Percentiles rank a stretch among this genome's conserved stretches.
phyloP scores from a whole-genome alignment of 2,113 vertebrate species.

The Limanda limanda region DNA sequence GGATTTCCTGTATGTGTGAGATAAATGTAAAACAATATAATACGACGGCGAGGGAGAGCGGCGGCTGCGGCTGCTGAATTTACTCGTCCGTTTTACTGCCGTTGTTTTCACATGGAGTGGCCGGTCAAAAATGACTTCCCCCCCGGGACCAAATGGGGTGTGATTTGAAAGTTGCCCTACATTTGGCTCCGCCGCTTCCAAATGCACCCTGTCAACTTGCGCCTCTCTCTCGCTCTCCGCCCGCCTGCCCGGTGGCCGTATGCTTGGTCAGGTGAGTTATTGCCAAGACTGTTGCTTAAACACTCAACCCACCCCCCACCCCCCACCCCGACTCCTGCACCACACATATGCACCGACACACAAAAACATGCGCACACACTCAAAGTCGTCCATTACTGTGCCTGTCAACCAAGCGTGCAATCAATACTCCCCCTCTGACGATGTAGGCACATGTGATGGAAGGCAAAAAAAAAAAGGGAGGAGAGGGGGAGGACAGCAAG shows the following conservation, averaged over 20 bases:
- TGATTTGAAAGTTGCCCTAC: slow-evolving; percentile 64
- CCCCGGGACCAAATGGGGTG: slow-evolving; percentile 26
- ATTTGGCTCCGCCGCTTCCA: slow-evolving; percentile 62
- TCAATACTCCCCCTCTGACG: slow-evolving; percentile 74
- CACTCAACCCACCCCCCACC: slow-evolving; percentile 9
- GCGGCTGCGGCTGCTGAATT: slow-evolving; percentile 41
- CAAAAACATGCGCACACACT: slow-evolving; percentile 8
- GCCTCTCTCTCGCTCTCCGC: slow-evolving; percentile 24
- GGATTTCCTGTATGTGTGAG: slow-evolving; percentile 48
- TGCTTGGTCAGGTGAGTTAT: slow-evolving; percentile 77
- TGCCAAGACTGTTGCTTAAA: slow-evolving; percentile 59
- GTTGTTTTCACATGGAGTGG: slow-evolving; percentile 19
- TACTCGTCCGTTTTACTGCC: slow-evolving; percentile 49
- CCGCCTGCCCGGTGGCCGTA: slow-evolving; percentile 37
- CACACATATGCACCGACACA: slow-evolving; percentile 18
- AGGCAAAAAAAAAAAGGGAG: slow-evolving; percentile 47
- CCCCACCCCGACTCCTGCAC: slow-evolving; percentile 2
- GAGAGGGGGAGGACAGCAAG: slow-evolving; percentile 44
- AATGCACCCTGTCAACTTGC: slow-evolving; percentile 61
- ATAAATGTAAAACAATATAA: slow-evolving; percentile 60
- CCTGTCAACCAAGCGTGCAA: slow-evolving; percentile 75
- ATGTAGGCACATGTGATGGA: slow-evolving; percentile 70
- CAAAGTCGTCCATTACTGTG: slow-evolving; percentile 67
- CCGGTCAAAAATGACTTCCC: slow-evolving; percentile 47
- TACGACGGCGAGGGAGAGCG: slow-evolving; percentile 21